A percentile compares a stretch with the other conserved stretches of the same genome.
Conservation (phyloP, 2,797 vertebrate genomes). For the Alectoris magna region DNA sequence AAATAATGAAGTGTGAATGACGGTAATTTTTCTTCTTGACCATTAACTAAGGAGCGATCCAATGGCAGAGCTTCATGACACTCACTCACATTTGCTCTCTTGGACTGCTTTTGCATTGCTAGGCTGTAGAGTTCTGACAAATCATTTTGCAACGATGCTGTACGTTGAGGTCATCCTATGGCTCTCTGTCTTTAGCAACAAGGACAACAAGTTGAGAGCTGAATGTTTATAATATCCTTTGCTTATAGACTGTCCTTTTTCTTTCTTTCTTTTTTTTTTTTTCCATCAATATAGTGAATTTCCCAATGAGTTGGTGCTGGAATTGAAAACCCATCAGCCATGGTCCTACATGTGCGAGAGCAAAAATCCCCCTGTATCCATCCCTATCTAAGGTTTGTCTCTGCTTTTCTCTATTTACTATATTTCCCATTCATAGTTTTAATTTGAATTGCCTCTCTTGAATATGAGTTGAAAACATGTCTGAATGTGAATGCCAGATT, state of each 20-base stretch:
- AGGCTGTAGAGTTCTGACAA: not conserved
- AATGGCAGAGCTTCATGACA: not conserved
- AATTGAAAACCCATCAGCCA: not conserved
- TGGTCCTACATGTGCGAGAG: not conserved
- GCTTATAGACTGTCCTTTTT: not conserved
- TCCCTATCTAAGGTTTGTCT: not conserved
- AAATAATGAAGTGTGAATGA: not conserved
- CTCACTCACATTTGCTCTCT: not conserved
- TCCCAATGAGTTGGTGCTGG: not conserved
- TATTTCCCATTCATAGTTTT: not conserved
- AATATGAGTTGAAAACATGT: rapidly evolving
- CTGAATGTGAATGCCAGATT: not conserved
- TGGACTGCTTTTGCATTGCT: not conserved
- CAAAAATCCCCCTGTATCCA: not conserved
- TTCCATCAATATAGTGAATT: not conserved
- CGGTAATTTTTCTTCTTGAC: not conserved
- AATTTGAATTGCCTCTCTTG: not conserved
- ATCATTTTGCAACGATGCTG: not conserved
- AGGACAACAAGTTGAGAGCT: not conserved
- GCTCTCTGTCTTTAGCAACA: not conserved
- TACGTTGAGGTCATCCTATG: not conserved
- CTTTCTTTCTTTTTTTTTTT: not conserved
- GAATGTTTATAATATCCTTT: not conserved
- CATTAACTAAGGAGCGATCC: not conserved
- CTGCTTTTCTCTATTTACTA: not conserved